Conservation (phyloP, 2,113 vertebrate genomes). For the Diadophis punctatus region DNA sequence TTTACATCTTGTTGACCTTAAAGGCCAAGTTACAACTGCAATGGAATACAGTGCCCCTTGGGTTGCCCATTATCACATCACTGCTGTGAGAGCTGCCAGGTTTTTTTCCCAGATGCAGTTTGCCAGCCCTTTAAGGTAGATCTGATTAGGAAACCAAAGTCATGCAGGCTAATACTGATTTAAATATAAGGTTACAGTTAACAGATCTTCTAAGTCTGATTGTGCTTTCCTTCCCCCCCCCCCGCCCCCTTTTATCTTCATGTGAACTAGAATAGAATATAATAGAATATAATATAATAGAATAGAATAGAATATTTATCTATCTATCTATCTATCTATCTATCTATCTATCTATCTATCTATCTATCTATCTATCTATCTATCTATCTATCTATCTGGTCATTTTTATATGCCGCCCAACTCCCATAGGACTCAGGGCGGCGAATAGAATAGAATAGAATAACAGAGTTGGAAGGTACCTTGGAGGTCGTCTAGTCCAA, state of each 20-base stretch:
- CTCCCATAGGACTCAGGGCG: too few relatives aligned
- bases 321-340: too few relatives aligned
- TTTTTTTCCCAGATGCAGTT: not conserved
- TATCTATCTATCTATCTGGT: too few relatives aligned
- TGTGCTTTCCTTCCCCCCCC: not conserved
- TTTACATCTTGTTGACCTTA: not conserved
- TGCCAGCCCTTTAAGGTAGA: not conserved
- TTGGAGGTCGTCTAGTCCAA: too few relatives aligned
- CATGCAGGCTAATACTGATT: not conserved
- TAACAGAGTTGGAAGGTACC: too few relatives aligned
- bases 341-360: too few relatives aligned
- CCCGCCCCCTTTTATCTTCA: not conserved
- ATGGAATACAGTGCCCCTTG: not conserved
- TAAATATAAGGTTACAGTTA: not conserved
- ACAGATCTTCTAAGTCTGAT: not conserved
- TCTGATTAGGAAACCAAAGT: not conserved
- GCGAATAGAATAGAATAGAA: too few relatives aligned
- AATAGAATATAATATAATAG: too few relatives aligned
- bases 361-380: too few relatives aligned
- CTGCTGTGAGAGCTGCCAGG: not conserved
- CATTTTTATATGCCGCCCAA: too few relatives aligned
- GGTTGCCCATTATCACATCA: not conserved
- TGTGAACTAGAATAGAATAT: not conserved
- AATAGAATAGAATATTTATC: too few relatives aligned
- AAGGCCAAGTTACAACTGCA: not conserved